Base-by-base conservation (phyloP, 2,797 vertebrate species). In the Tauraco hartlaubi region DNA sequence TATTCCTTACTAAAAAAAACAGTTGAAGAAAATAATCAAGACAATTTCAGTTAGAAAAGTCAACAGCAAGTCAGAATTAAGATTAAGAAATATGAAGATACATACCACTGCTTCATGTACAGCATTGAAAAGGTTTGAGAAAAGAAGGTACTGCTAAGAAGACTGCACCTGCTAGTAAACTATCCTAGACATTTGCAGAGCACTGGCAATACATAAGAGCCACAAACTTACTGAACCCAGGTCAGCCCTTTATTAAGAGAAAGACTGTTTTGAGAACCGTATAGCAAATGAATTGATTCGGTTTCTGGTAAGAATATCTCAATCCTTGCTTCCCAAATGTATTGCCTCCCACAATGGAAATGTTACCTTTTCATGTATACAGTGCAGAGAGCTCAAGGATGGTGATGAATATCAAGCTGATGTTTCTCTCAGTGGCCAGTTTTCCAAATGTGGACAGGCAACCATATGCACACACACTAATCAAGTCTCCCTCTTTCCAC, bases 401-500 rank as follows among this genome's bases (percentile, higher is more conserved):
- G 61, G 88, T 95, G 96, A 96, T 91, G 88, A 96, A 86, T 94
- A 94, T 91, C 85, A 96, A 97, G 90, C 48, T 35, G 68, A 85
- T 5, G 16, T 89, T 96, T 91, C 94, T 97, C 83, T 96, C 92
- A 82, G 95, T 96, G 94, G 88, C 85, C 67, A 16, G 69, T 89
- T 96, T 97, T 98, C 86, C 84, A 91, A 94, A 94, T 85, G 84
- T 88, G 96, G 95, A 94, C 92, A 88, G 93, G 58, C 76, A 88
- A 84, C 95, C 80, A 71, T 83, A 96, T 74, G 84, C 68, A 28
- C 73, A 72, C 6, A 25, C 82, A 93, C 88, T 97, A 96, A 98
- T 97, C 95, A 96, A 97, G 67, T 39, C 86, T 97, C 94, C 82
- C 74, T 97, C 87, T 97, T 95, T 79, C 96, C 95, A 96, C 96